Conservation (phyloP, 2,797 vertebrate species). For the Coccyzus lansbergi region DNA sequence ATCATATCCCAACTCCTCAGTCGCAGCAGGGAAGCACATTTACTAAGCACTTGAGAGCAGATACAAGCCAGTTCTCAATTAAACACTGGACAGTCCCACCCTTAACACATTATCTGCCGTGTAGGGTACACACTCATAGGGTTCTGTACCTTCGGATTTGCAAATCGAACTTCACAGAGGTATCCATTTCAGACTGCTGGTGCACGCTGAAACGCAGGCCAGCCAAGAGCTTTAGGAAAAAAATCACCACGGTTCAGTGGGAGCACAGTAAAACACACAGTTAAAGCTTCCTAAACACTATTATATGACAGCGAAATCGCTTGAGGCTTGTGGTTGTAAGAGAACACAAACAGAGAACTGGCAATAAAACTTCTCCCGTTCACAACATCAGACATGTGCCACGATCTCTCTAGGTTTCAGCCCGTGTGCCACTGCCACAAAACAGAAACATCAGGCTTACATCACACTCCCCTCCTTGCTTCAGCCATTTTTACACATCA, state of each 20-base stretch:
- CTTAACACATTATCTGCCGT: too few species aligned
- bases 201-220: constrained; percentile 92
- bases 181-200: constrained; percentile 94
- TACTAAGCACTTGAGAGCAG: neutral
- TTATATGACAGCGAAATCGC: neutral
- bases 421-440: neutral
- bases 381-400: neutral
- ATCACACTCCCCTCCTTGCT: neutral
- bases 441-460: neutral
- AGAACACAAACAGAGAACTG: neutral
- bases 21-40: neutral
- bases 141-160: constrained; percentile 88
- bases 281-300: neutral
- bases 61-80: neutral
- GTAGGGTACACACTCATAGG: neutral
- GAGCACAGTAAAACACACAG: neutral
- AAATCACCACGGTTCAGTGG: neutral
- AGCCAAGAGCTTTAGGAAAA: constrained; percentile 82
- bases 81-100: too few species aligned
- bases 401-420: neutral
- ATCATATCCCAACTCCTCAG: neutral
- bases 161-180: constrained; percentile 90
- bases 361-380: neutral
- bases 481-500: neutral
- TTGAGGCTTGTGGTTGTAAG: neutral